A percentile compares a stretch with the other conserved stretches of the same genome.
Conservation (phyloP, 2,888 invertebrate species). For the Aplocera efformata region DNA sequence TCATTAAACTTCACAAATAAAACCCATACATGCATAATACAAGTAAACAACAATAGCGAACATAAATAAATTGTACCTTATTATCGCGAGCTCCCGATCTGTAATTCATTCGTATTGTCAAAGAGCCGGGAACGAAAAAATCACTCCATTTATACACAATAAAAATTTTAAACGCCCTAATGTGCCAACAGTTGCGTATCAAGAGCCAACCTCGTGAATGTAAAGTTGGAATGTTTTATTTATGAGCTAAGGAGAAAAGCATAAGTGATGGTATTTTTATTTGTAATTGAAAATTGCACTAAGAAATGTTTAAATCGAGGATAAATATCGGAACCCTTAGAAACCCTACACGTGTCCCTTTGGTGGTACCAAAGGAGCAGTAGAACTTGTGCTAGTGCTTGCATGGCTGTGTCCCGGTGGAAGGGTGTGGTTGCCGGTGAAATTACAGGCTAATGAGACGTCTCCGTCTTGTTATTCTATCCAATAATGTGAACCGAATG, state of each 20-base stretch:
- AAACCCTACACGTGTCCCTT: too few species aligned
- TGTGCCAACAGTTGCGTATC: constrained; percentile 32
- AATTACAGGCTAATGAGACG: too few species aligned
- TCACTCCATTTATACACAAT: constrained; percentile 51
- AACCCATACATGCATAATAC: constrained; percentile 24
- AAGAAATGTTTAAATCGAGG: constrained; percentile 16
- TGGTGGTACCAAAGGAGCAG: too few species aligned
- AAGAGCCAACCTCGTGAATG: constrained; percentile 30
- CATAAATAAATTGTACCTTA: constrained; percentile 32
- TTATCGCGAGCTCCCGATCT: constrained; percentile 28
- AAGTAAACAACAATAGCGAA: constrained; percentile 38
- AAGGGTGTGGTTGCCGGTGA: too few species aligned
- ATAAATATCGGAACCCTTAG: too few species aligned
- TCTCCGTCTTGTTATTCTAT: too few species aligned
- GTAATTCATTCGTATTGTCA: constrained; percentile 36
- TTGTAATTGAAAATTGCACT: constrained; percentile 28
- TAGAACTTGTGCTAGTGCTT: too few species aligned
- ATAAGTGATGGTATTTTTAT: constrained; percentile 20
- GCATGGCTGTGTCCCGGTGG: too few species aligned
- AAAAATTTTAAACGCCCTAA: constrained; percentile 35
- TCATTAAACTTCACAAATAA: constrained; percentile 20
- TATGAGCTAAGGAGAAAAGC: constrained; percentile 26
- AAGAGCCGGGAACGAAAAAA: constrained; percentile 35
- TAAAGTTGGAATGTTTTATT: constrained; percentile 37
- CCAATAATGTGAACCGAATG: too few species aligned